Evolutionary conservation across 1,140 invertebrate species (phyloP), one percentile per base, ranked within the genome.

Genomic region (Drosophila gunungcola): DNA sequence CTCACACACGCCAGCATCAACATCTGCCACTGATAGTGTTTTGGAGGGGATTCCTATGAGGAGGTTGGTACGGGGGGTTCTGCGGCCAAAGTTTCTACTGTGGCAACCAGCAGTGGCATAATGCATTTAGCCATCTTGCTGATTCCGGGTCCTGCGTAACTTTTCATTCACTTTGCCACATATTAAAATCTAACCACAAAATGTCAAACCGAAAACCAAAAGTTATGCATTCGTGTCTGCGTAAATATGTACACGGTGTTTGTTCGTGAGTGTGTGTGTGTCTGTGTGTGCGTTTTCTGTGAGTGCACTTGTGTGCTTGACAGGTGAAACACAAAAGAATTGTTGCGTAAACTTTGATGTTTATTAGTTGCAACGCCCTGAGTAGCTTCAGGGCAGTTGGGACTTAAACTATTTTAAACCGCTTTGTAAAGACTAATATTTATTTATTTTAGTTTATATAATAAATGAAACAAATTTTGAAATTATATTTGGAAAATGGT

Each of bases 141-240:
- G 62, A 42, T 64, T 70, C 63, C 63, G 49, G 45, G 45, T 70
- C 32, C 61, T 73, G 42, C 69, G 70, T 79, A 88, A 88, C 79
- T 86, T 88, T 79, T 76, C 68, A 70, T 53, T 81, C 83, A 88
- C 79, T 86, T 83, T 77, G 45, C 58, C 76, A 88, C 72, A 88
- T 88, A 83, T 88, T 88, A 88, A 88, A 88, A 83, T 86, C 57
- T 63, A 78, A 81, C 83, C 83, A 83, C 83, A 89, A 77, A 86
- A 88, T 86, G 83, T 86, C 84, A 86, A 86, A 88, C 84, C 63
- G 56, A 62, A 88, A 86, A 86, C 83, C 83, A 89, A 86, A 86
- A 86, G 84, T 86, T 86, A 89, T 86, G 83, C 77, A 73, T 65
- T 79, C 68, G 78, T 73, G 58, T 63, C 48, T 49, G 29, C 16